Base-by-base conservation (phyloP, 1,140 invertebrate species). In the Neodiprion fabricii region DNA sequence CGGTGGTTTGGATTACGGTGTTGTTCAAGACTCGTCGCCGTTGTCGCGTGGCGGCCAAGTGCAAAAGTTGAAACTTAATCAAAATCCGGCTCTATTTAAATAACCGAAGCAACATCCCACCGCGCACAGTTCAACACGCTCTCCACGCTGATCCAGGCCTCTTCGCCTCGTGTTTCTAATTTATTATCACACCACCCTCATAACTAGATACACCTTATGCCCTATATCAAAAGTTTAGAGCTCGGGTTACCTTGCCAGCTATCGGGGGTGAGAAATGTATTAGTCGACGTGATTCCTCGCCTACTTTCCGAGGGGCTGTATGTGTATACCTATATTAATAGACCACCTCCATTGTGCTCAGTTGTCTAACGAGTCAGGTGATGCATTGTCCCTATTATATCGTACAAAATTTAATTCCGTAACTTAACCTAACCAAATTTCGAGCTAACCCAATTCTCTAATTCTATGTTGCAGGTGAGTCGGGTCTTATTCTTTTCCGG, bases 101-200 rank as follows among this genome's bases (percentile, higher is more conserved):
- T 40, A 40, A 40, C 5, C 28, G 28, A 40, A 40, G 28, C 28
- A 40, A 61, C 5, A 17, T 61, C 53, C n/a, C n/a, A 5, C 9
- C n/a, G 53, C 53, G 11, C 9, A 61, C n/a, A 61, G 9, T 14
- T 17, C 53, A 61, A 12, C n/a, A 61, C 53, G n/a, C 53, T 17
- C 11, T 14, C 53, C 53, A 7, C 53, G 11, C 53, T 17, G n/a
- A 17, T 14, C 11, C 53, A 17, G n/a, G 53, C 53, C 53, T 61
- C 53, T 61, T 61, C 71, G 72, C 76, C 78, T 79, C 78, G 72
- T 67, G 73, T 79, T 79, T 77, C 78, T 79, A 79, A 79, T 79
- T 79, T 79, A 79, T 79, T 79, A 77, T 73, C 71, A 65, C 73
- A 69, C 28, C 28, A 40, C 28, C 28, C 28, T 40, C 5, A 40